phyloP scores from a whole-genome alignment of 2,888 invertebrate species.

The Neuroscelio doddi region DNA sequence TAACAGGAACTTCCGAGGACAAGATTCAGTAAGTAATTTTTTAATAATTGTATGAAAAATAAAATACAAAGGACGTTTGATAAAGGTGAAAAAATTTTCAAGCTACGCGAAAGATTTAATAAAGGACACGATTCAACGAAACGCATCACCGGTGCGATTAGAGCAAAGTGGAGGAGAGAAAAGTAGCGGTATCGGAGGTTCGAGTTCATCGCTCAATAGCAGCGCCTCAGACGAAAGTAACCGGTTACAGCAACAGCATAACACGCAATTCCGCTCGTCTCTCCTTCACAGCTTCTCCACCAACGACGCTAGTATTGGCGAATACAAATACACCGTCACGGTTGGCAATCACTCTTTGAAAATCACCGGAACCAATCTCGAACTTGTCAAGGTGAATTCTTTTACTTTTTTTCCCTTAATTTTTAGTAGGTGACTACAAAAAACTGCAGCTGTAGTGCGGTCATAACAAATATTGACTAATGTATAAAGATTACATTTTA shows the following conservation, averaged over 20 bases:
- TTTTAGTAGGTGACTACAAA: too few relatives aligned
- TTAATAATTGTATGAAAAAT: not conserved
- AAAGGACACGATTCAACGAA: conserved; percentile 95
- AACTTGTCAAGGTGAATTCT: conserved; percentile 82
- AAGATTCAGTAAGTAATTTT: conserved; percentile 85
- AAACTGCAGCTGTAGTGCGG: too few relatives aligned
- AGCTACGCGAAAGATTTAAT: conserved; percentile 93
- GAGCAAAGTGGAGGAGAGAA: conserved; percentile 75
- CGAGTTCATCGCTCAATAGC: conserved; percentile 86
- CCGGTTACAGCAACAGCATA: conserved; percentile 68
- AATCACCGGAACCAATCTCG: conserved; percentile 88
- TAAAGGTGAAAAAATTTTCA: not conserved
- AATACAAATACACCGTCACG: conserved; percentile 91
- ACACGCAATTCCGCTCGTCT: conserved; percentile 76
- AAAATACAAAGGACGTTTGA: not conserved
- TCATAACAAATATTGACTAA: too few relatives aligned
- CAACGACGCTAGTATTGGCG: conserved; percentile 87
- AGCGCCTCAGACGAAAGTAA: conserved; percentile 79
- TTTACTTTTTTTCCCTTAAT: too few relatives aligned
- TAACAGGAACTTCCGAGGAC: conserved; percentile 94
- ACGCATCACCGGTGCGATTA: conserved; percentile 91
- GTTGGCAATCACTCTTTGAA: conserved; percentile 88
- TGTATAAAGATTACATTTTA: too few relatives aligned
- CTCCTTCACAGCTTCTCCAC: conserved; percentile 87
- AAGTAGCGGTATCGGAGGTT: conserved; percentile 78